Evolutionary conservation across 2,888 invertebrate genomes (phyloP), one percentile per base, ranked within the genome.

Genomic region (Diadromus collaris): DNA sequence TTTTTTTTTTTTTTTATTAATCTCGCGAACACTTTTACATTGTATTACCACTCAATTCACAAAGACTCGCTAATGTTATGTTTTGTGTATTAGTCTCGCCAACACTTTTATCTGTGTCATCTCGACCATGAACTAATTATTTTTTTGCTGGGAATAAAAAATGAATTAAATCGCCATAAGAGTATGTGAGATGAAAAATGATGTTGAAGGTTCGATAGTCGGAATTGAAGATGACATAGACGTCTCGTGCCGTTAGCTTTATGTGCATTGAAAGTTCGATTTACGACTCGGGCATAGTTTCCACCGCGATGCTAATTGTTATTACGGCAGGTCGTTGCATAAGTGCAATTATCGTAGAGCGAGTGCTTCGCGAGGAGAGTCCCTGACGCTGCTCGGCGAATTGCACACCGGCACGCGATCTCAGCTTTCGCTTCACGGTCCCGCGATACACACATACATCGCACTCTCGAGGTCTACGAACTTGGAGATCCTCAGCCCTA

Each of bases 341-440:
- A 89, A 88, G 84, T 78, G 83, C 84, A 88, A 89, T 88, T 88
- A 88, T 84, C 83, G 81, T 80, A 48, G 80, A 78, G 79, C 76
- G 78, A 75, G 65, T 75, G 76, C 72, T 67, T 76, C 78, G 32
- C 46, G 69, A 41, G 32, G 29, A 38, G 34, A 34, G 54, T 54
- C 54, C 38, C 44, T 16, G 54, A 54, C 27, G 54, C 16, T 54
- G 27, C 29, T 56, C 38, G 38, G n/a, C 32, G 51, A 54, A 60
- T 41, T 38, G 38, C 46, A 46, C 29, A 41, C 82, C 73, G 65
- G 60, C 76, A 48, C 64, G 72, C 72, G 72, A 72, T 72, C 64
- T 56, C 32, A 46, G 72, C 72, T 64, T 64, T 64, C 54, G 44
- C 64, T 63, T 34, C 34, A 32, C 48, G 19, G 19, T n/a, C 29